Conservation (phyloP, 1,140 invertebrate genomes). For the Anastatus disparis region DNA sequence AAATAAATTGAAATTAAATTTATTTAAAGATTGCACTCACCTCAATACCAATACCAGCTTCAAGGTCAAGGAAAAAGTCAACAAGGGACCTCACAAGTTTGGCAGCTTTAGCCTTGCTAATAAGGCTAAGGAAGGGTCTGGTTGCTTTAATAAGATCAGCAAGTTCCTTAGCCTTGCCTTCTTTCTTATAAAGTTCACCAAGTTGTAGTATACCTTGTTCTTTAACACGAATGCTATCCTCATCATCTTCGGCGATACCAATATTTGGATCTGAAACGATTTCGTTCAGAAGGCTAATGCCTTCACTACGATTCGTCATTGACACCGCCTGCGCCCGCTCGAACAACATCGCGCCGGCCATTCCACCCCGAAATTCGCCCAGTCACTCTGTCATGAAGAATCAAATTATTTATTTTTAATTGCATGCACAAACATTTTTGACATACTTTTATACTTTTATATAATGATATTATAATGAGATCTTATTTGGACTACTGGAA, state of each 20-base stretch:
- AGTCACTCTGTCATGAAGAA: conserved; percentile 31
- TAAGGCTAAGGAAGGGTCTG: conserved; percentile 90
- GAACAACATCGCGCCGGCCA: conserved; percentile 89
- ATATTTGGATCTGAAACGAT: conserved; percentile 74
- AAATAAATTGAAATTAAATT: background rate
- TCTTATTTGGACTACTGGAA: background rate
- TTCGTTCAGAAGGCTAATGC: conserved; percentile 76
- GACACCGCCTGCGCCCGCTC: conserved; percentile 80
- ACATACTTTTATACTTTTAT: no score
- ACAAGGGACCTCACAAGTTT: conserved; percentile 96
- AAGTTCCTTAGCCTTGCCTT: conserved; percentile 92
- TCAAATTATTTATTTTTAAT: background rate
- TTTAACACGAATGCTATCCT: conserved; percentile 87
- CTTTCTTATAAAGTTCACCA: conserved; percentile 89
- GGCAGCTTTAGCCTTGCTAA: conserved; percentile 99
- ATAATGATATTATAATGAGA: background rate
- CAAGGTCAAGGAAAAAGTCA: conserved; percentile 97
- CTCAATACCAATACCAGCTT: conserved; percentile 92
- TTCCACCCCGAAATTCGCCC: conserved; percentile 55
- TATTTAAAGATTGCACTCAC: conserved; percentile 52
- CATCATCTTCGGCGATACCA: conserved; percentile 79
- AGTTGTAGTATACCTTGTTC: conserved; percentile 91
- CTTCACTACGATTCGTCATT: conserved; percentile 77
- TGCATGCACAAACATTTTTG: no score
- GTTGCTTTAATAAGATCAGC: conserved; percentile 93